Base-by-base conservation (phyloP, 2,113 vertebrate genomes). In the Pelecanus crispus region DNA sequence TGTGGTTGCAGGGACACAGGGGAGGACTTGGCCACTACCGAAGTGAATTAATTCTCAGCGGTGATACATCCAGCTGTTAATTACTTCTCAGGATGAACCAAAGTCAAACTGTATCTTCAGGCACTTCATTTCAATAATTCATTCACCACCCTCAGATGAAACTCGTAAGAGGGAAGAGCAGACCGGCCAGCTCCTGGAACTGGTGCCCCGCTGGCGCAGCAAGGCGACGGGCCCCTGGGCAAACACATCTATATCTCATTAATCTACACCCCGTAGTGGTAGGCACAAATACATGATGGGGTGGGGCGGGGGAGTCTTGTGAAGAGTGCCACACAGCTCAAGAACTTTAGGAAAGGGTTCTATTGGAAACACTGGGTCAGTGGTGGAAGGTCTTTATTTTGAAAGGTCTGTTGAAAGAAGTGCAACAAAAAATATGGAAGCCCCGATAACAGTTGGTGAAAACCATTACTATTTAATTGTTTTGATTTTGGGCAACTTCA, bases 1-100 rank as follows among this genome's bases (percentile, higher is more conserved):
- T 4, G 52, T 5, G 26, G 22, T 38, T 34, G 44, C 25, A 63
- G 52, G 34, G 58, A 81, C 84, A 65, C 11, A 32, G 61, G 75
- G 40, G 52, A 81, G 50, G 42, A 49, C 45, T 26, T 72, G 74
- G 87, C 49, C 78, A 65, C 58, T 77, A 77, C 62, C 1, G 4
- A 72, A 74, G 31, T 50, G 72, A 93, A 93, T 80, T 75, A 61
- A 75, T 59, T 82, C 92, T 91, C 74, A 49, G 81, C 0, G 1
- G 89, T 32, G 52, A 96, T 78, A 86, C 86, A 90, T 56, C 70
- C 87, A 95, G 78, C 74, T 92, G 73, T 86, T 96, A 94, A 95
- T 91, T 94, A 95, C 74, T 68, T 85, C 66, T 72, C 71, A 62
- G 91, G 88, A 94, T 77, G 83, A 93, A 65, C 17, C 4, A 13